These are phyloP conservation scores for Cetoscarus ocellatus DNA, from an alignment of 2,797 vertebrate species.

Conservation along the genomic window DNA sequence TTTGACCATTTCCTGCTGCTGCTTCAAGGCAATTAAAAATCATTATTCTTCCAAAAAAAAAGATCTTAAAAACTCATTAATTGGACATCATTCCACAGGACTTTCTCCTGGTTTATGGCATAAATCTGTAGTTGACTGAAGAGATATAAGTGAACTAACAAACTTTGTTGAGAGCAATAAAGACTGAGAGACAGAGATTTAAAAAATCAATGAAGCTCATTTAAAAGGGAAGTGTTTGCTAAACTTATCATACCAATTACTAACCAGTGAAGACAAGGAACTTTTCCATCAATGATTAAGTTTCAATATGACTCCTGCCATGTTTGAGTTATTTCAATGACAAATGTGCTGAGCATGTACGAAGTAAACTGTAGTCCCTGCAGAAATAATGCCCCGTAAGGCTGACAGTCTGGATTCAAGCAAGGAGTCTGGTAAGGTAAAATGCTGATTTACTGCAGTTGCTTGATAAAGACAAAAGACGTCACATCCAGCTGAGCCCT, in stretches of 20 bases:
- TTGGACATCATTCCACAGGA: conserved; percentile 41
- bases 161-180: conserved; percentile 5
- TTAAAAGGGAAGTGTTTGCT: conserved; percentile 18
- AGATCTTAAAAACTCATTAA: conserved; percentile 52
- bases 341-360: conserved; percentile 52
- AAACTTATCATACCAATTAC: conserved; percentile 25
- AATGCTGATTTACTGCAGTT: conserved; percentile 73
- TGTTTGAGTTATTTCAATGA: conserved; percentile 39
- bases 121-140: conserved; percentile 8
- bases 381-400: conserved; percentile 52
- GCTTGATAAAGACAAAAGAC: conserved; percentile 52
- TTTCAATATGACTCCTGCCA: conserved; percentile 16
- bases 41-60: conserved; percentile 52
- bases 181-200: conserved; percentile 2
- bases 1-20: conserved; percentile 47
- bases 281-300: conserved; percentile 13
- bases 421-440: conserved; percentile 26
- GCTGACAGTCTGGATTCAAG: conserved; percentile 22
- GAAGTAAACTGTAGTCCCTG: conserved; percentile 41
- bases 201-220: conserved; percentile 66
- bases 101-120: conserved; percentile 26
- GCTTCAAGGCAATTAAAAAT: conserved; percentile 64
- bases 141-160: background rate
- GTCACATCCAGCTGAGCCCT: conserved; percentile 65
- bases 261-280: no score